These are phyloP conservation scores for Cerceris rybyensis DNA, from an alignment of 2,888 invertebrate species.

Conservation along the genomic window DNA sequence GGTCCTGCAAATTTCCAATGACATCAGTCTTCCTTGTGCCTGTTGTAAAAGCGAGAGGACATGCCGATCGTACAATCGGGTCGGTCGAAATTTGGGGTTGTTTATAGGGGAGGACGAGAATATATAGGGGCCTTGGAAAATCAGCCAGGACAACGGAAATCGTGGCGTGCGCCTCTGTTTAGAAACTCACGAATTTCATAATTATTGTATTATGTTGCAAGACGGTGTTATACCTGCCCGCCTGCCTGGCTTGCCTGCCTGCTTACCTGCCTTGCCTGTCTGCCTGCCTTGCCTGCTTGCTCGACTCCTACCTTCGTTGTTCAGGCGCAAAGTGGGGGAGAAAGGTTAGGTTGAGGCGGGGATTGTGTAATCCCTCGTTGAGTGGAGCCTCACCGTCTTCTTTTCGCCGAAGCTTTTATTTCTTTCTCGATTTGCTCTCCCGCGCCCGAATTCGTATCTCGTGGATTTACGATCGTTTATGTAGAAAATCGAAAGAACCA, in stretches of 20 bases:
- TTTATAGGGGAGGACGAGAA: not conserved
- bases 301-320: conserved; percentile 67
- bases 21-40: not conserved
- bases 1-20: conserved; percentile 9
- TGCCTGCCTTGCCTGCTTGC: conserved; percentile 33
- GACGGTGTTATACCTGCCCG: conserved; percentile 68
- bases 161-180: conserved; percentile 66
- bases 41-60: conserved; percentile 65
- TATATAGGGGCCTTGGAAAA: conserved; percentile 6
- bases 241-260: conserved; percentile 47
- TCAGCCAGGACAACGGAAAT: conserved; percentile 52
- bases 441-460: conserved; percentile 35
- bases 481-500: not conserved
- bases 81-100: not conserved
- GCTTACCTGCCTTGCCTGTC: conserved; percentile 49
- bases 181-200: conserved; percentile 81
- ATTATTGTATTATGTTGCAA: conserved; percentile 81
- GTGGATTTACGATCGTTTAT: not conserved
- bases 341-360: conserved; percentile 79
- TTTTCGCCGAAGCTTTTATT: conserved; percentile 69
- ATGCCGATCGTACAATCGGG: conserved; percentile 22
- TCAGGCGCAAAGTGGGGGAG: conserved; percentile 66
- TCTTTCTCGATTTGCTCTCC: conserved; percentile 46
- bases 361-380: conserved; percentile 78
- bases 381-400: conserved; percentile 71